Conservation (phyloP, 1,140 invertebrate species). For the Bicyclus anynana region DNA sequence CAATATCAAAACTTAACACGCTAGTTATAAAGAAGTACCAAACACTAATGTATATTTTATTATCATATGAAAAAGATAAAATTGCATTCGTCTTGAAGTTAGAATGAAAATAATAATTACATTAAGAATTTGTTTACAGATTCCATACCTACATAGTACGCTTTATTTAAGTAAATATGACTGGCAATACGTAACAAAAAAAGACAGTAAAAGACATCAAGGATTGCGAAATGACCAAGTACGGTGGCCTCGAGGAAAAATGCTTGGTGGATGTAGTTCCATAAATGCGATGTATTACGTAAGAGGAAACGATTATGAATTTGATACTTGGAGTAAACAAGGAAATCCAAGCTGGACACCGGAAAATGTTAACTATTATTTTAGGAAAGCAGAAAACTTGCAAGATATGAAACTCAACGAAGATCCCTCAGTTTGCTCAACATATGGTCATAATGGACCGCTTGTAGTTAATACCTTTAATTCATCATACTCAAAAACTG, state of each 20-base stretch:
- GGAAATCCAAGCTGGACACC: slow-evolving; percentile 73
- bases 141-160: slow-evolving; percentile 30
- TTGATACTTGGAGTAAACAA: slow-evolving; percentile 80
- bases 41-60: too few species aligned
- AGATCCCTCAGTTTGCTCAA: slow-evolving; percentile 21
- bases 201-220: slow-evolving; percentile 62
- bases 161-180: slow-evolving; percentile 71
- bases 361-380: slow-evolving; percentile 35
- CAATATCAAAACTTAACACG: too few species aligned
- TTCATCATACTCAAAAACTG: slow-evolving; percentile 28
- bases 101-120: too few species aligned
- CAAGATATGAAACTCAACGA: slow-evolving; percentile 30
- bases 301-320: slow-evolving; percentile 78
- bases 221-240: slow-evolving; percentile 58
- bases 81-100: too few species aligned
- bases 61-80: too few species aligned
- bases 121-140: slow-evolving; percentile 11
- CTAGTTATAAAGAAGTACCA: too few species aligned
- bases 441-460: slow-evolving; percentile 42
- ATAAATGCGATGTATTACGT: slow-evolving; percentile 90
- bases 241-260: slow-evolving; percentile 82
- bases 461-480: slow-evolving; percentile 42
- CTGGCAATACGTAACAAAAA: slow-evolving; percentile 78
- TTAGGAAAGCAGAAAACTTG: slow-evolving; percentile 44
- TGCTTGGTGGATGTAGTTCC: slow-evolving; percentile 84